phyloP scores from a whole-genome alignment of 1,140 invertebrate genomes.

The Heterodera schachtii region DNA sequence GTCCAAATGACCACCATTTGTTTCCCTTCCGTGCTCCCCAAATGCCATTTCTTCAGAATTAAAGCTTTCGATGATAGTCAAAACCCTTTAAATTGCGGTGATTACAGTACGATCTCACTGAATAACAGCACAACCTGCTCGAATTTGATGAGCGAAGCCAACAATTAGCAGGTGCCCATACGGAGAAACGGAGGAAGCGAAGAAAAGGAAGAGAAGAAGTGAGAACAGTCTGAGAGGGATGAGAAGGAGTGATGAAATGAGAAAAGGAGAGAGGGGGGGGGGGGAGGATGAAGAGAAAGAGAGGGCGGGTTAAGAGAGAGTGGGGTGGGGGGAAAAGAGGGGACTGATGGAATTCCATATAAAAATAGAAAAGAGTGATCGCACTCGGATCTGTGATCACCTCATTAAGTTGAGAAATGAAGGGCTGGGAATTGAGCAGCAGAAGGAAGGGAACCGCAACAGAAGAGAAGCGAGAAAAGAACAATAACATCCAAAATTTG shows the following conservation, averaged over 20 bases:
- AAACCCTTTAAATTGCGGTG: not conserved
- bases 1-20: not conserved
- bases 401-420: not conserved
- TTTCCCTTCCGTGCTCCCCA: not conserved
- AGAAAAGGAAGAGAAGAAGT: not conserved
- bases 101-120: not conserved
- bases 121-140: not conserved
- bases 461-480: not conserved
- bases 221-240: not conserved
- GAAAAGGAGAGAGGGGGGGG: too few relatives aligned
- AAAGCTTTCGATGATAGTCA: conserved; percentile 15
- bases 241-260: not conserved
- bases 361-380: too few relatives aligned
- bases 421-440: not conserved
- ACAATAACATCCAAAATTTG: not conserved
- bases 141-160: not conserved
- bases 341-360: too few relatives aligned
- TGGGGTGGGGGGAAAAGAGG: too few relatives aligned
- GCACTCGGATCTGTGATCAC: not conserved
- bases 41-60: not conserved
- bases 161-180: not conserved
- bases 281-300: too few relatives aligned
- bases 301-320: too few relatives aligned
- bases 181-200: conserved; percentile 24
- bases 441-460: not conserved